Conservation (phyloP, 1,140 invertebrate genomes). For the Cardiocondyla obscurior region DNA sequence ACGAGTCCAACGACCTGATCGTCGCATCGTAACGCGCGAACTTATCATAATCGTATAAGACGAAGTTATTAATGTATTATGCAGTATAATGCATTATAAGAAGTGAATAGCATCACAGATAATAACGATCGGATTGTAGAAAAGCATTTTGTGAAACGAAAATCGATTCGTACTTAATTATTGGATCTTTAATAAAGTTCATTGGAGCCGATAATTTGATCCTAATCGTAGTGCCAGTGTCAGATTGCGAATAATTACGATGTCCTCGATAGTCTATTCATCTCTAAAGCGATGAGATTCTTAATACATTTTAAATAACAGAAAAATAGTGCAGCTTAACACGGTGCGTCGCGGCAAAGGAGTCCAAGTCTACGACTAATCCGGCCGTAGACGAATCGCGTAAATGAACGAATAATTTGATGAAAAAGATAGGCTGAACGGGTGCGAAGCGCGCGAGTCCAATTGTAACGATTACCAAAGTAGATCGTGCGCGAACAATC, state of each 20-base stretch:
- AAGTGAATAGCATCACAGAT: neutral
- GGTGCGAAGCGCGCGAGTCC: neutral
- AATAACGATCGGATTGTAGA: neutral
- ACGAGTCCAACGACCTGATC: neutral
- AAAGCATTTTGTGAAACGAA: neutral
- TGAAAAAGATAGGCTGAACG: neutral
- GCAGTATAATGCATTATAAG: neutral
- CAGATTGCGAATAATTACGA: neutral
- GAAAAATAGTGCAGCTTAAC: neutral
- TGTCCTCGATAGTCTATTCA: neutral
- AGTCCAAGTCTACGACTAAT: neutral
- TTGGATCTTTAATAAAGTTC: neutral
- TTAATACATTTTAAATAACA: neutral
- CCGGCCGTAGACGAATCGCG: neutral
- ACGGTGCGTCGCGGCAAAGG: neutral
- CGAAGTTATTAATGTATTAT: neutral
- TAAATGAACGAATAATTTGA: neutral
- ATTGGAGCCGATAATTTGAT: neutral
- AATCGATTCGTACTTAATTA: neutral
- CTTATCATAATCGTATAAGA: neutral
- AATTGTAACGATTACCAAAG: neutral
- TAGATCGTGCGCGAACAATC: neutral
- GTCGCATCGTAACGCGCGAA: neutral
- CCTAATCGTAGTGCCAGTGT: neutral
- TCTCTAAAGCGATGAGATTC: neutral